Evolutionary conservation across 2,888 invertebrate species (phyloP).

Genomic region (Malthinus flaveolus): DNA sequence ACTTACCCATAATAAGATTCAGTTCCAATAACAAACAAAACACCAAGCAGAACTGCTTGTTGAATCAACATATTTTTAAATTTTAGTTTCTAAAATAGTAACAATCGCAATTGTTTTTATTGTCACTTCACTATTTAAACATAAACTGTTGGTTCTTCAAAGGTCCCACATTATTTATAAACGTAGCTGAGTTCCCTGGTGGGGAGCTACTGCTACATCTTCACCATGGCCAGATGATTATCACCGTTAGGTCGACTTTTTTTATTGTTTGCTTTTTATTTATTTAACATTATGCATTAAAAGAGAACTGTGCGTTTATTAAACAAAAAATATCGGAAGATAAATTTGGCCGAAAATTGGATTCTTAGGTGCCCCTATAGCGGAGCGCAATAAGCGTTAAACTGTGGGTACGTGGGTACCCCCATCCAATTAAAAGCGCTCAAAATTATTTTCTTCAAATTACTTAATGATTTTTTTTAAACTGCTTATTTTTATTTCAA

Average conservation of each 20-base stretch:
- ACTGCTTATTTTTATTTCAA: too few relatives aligned
- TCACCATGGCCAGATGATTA: conserved; percentile 38
- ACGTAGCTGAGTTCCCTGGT: conserved; percentile 32
- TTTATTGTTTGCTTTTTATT: conserved; percentile 34
- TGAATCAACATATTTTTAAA: conserved; percentile 21
- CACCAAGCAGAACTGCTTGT: conserved; percentile 34
- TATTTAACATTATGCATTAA: background rate
- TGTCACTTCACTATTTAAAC: conserved; percentile 1
- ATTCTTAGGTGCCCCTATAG: too few relatives aligned
- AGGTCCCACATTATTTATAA: conserved; percentile 38
- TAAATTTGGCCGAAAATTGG: background rate
- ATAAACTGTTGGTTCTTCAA: conserved; percentile 21
- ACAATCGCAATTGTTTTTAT: conserved; percentile 4
- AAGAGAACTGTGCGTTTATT: background rate
- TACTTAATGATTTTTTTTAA: background rate
- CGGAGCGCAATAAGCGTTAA: background rate
- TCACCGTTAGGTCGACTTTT: conserved; percentile 43
- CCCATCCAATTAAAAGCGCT: too few relatives aligned
- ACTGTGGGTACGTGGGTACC: background rate
- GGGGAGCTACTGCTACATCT: conserved; percentile 33
- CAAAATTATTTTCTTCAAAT: too few relatives aligned
- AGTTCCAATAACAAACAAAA: conserved; percentile 34
- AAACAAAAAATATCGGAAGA: too few relatives aligned
- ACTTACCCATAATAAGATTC: conserved; percentile 38
- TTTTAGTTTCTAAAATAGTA: conserved; percentile 11